phyloP scores from a whole-genome alignment of 2,888 invertebrate genomes.

The Drosophila limbata region DNA sequence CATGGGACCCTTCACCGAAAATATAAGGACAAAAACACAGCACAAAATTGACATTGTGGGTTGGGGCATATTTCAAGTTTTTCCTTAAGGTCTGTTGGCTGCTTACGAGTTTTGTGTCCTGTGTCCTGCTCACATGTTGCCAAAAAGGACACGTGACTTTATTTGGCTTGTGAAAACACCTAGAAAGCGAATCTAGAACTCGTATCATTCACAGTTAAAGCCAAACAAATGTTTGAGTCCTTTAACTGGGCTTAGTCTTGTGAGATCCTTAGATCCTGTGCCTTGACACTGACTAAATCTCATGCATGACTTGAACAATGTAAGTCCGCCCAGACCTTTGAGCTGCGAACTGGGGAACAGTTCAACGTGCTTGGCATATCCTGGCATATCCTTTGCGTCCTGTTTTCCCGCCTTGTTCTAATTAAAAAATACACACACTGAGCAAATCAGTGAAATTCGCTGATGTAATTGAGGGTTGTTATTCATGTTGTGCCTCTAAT shows the following conservation, averaged over 20 bases:
- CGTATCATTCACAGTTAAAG: constrained; percentile 32
- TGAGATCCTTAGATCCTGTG: not conserved
- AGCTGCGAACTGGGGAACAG: not conserved
- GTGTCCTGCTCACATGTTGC: constrained; percentile 58
- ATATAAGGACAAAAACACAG: constrained; percentile 27
- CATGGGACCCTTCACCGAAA: constrained; percentile 31
- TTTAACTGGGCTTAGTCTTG: not conserved
- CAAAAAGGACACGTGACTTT: constrained; percentile 69
- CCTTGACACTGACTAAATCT: not conserved
- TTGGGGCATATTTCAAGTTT: constrained; percentile 15
- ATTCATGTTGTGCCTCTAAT: constrained; percentile 59
- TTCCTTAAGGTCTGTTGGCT: constrained; percentile 26
- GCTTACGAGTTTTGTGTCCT: constrained; percentile 18
- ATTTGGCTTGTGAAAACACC: constrained; percentile 50
- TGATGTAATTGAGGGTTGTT: constrained; percentile 70
- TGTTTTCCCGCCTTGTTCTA: constrained; percentile 49
- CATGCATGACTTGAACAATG: constrained; percentile 22
- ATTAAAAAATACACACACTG: constrained; percentile 60
- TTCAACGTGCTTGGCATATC: constrained; percentile 30
- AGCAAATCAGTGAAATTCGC: constrained; percentile 37
- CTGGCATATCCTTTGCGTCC: constrained; percentile 43
- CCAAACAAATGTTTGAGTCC: not conserved
- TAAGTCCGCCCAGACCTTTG: not conserved
- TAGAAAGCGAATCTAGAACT: constrained; percentile 16
- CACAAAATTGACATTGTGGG: constrained; percentile 35